These are phyloP conservation scores for Clepsis dumicolana DNA, from an alignment of 2,888 invertebrate species.

Conservation along the genomic window DNA sequence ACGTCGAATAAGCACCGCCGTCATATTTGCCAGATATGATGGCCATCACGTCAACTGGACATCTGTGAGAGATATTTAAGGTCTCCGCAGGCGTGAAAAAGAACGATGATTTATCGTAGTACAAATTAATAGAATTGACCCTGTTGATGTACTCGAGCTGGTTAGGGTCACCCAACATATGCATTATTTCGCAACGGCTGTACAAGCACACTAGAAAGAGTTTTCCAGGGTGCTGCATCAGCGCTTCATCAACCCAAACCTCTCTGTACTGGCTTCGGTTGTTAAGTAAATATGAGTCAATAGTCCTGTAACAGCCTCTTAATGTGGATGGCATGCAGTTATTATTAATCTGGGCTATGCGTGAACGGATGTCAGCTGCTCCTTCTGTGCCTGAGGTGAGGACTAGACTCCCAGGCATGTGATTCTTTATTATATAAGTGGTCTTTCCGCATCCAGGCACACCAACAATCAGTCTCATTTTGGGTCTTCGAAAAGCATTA, in stretches of 20 bases:
- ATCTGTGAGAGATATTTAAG: conserved; percentile 34
- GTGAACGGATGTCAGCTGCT: conserved; percentile 35
- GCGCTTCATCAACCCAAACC: conserved; percentile 40
- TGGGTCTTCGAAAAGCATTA: conserved; percentile 22
- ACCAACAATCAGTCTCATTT: conserved; percentile 22
- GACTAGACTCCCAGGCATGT: conserved; percentile 22
- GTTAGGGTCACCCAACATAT: conserved; percentile 37
- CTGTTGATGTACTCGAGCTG: conserved; percentile 38
- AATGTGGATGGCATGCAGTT: not conserved
- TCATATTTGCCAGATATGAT: conserved; percentile 22
- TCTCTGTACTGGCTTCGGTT: not conserved
- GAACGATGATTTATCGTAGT: conserved; percentile 21
- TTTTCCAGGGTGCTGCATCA: conserved; percentile 41
- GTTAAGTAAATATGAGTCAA: conserved; percentile 37
- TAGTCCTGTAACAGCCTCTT: conserved; percentile 33
- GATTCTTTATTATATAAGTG: conserved; percentile 30
- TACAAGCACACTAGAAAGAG: conserved; percentile 38
- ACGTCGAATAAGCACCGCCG: conserved; percentile 30
- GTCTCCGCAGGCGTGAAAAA: conserved; percentile 22
- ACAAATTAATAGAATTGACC: conserved; percentile 17
- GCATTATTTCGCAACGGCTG: conserved; percentile 18
- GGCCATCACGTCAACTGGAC: conserved; percentile 38
- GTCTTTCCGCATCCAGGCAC: conserved; percentile 41
- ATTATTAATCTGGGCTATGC: conserved; percentile 18
- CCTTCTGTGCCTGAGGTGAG: conserved; percentile 38